A percentile compares a stretch with the other conserved stretches of the same genome.
These are phyloP conservation scores for Motacilla alba DNA, from an alignment of 2,113 vertebrate genomes.

Conservation along the genomic window DNA sequence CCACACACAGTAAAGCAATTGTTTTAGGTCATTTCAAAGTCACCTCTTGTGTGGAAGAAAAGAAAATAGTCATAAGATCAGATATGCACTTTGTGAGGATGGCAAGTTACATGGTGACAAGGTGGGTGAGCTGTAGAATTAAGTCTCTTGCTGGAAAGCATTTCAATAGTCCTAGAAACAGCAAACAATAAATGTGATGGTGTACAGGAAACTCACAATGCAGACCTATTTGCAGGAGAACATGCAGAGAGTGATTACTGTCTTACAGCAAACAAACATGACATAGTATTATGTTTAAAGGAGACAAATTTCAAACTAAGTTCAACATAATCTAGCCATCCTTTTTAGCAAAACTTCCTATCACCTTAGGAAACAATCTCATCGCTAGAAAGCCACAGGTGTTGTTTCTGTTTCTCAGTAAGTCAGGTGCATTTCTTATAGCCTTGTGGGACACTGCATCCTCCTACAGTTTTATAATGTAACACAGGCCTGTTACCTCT, in stretches of 20 bases:
- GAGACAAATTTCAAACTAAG: background rate
- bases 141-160: background rate
- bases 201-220: background rate
- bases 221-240: background rate
- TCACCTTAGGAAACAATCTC: background rate
- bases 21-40: background rate
- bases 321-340: background rate
- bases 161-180: background rate
- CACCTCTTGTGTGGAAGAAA: background rate
- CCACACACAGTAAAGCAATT: background rate
- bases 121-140: background rate
- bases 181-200: background rate
- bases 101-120: background rate
- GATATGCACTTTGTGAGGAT: background rate
- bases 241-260: background rate
- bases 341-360: background rate
- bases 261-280: background rate
- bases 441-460: background rate
- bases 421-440: background rate
- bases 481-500: background rate
- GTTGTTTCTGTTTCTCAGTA: background rate
- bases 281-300: background rate
- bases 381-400: background rate
- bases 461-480: background rate
- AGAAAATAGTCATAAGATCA: background rate